A percentile compares a stretch with the other conserved stretches of the same genome.
Conservation (phyloP, 2,888 invertebrate genomes). For the Diarsia mendica region DNA sequence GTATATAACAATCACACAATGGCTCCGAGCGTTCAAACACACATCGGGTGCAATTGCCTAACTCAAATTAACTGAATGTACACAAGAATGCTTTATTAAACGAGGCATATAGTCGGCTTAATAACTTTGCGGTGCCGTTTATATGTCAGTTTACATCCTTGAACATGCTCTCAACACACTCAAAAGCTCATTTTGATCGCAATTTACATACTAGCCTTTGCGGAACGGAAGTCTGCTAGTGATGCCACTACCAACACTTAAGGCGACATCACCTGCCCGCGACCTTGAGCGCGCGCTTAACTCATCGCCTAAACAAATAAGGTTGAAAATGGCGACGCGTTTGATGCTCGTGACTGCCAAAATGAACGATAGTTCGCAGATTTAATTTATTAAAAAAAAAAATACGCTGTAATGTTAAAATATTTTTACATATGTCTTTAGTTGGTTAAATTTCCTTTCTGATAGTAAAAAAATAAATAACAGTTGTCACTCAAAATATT, state of each 20-base stretch:
- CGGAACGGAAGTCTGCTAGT: slow-evolving; percentile 21
- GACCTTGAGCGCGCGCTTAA: no score
- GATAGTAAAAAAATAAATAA: no score
- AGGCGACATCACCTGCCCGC: no score
- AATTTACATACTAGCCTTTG: slow-evolving; percentile 53
- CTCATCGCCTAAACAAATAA: no score
- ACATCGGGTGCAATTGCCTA: slow-evolving; percentile 55
- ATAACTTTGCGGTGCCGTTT: slow-evolving; percentile 59
- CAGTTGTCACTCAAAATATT: no score
- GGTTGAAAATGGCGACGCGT: no score
- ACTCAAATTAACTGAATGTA: slow-evolving; percentile 57
- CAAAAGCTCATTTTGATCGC: slow-evolving; percentile 57
- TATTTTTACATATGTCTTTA: no score
- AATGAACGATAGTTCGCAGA: no score
- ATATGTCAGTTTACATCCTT: slow-evolving; percentile 54
- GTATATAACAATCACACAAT: slow-evolving; percentile 38
- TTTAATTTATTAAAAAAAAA: no score
- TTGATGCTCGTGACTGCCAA: no score
- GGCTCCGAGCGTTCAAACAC: slow-evolving; percentile 42
- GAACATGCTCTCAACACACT: slow-evolving; percentile 56
- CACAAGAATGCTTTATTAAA: slow-evolving; percentile 63
- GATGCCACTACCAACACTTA: slow-evolving; percentile 18
- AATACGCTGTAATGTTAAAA: no score
- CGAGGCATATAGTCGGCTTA: slow-evolving; percentile 55
- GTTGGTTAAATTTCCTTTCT: no score